phyloP scores from a whole-genome alignment of 2,797 vertebrate species.

The Buceros bicornis region DNA sequence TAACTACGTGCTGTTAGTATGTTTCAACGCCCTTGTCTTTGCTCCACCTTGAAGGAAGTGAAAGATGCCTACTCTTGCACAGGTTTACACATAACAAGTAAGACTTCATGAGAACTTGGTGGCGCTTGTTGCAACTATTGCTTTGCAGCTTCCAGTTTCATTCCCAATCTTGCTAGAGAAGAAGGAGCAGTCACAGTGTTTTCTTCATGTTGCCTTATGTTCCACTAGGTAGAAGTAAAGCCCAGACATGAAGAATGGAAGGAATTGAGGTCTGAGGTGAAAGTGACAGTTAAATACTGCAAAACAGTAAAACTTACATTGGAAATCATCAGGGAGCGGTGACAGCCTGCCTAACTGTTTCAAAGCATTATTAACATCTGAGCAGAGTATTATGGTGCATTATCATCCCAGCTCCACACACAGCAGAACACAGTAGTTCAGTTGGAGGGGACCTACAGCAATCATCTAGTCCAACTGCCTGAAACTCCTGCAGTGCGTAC shows the following conservation, averaged over 20 bases:
- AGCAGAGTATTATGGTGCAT: background rate
- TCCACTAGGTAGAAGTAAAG: background rate
- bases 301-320: background rate
- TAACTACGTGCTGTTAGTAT: background rate
- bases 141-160: background rate
- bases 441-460: background rate
- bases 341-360: background rate
- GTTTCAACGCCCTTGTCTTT: background rate
- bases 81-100: background rate
- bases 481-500: background rate
- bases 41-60: background rate
- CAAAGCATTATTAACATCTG: background rate
- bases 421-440: background rate
- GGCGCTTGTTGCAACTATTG: background rate
- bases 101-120: background rate
- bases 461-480: background rate
- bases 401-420: background rate
- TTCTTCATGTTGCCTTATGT: background rate
- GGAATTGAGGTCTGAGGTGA: background rate
- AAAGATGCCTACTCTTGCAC: background rate
- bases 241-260: background rate
- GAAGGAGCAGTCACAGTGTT: rapidly evolving
- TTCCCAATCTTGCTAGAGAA: rapidly evolving
- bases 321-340: background rate
- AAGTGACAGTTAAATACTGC: background rate